Evolutionary conservation across 2,113 vertebrate species (phyloP), one percentile per base, ranked within the genome.

Genomic region (Sylvia atricapilla): DNA sequence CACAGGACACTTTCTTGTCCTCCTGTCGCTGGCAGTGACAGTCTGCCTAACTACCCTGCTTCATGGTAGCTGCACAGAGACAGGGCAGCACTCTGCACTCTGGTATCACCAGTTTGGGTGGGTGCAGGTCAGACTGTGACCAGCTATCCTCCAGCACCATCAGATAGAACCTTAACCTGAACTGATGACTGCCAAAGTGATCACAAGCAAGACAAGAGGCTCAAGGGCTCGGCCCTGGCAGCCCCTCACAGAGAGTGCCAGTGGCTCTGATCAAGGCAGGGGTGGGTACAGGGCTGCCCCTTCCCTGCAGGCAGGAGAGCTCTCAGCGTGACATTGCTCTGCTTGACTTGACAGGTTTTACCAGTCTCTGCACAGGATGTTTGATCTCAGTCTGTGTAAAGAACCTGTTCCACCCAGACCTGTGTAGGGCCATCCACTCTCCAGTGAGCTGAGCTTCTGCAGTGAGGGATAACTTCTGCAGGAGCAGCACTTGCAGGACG

Each of bases 251-350:
- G 59, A 49, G 39, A 55, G 47, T 53, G 64, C 33, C 69, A 20
- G 3, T 2, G 5, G 33, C 60, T 30, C 19, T 1, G 27, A 60
- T 23, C n/a, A 30, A 47, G 37, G 76, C 72, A 67, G 47, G 18
- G 3, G 3, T 13, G 11, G 4, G 7, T 1, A 25, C 13, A 60
- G 33, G 11, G 16, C 62, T 75, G 67, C 5, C 43, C 73, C 31
- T 41, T 7, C 58, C n/a, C 63, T 20, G 53, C 28, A 46, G n/a
- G 22, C 1, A 1, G 23, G 27, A 30, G 31, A 68, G 63, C 44
- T 87, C 50, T 69, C 59, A 33, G 1, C 0, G 0, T 13, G 19
- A 9, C 2, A 0, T 7, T 37, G 33, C 59, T 76, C 64, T 52
- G 58, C 27, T 73, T 18, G 24, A 24, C 24, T 80, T 56, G 13